Evolutionary conservation across 2,888 invertebrate species (phyloP).

Genomic region (Rhyacophila evoluta): DNA sequence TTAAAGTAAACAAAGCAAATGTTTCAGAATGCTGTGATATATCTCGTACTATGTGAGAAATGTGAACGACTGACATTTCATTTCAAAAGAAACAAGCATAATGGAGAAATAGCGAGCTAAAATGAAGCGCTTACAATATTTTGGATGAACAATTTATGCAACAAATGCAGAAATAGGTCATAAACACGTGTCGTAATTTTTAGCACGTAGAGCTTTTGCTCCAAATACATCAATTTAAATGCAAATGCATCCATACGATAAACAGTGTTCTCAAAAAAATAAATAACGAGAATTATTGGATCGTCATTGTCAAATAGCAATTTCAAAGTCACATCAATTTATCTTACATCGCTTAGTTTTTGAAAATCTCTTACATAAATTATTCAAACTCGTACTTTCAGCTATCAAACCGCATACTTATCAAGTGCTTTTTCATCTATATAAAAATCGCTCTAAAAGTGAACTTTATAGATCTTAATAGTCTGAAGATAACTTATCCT

Average conservation of each 20-base stretch:
- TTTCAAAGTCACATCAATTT: not conserved
- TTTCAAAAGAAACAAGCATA: not conserved
- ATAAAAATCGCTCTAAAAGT: no score
- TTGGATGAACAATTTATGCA: not conserved
- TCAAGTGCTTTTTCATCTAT: no score
- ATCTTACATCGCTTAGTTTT: not conserved
- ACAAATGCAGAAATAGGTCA: not conserved
- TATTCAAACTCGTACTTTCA: no score
- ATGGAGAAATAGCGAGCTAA: not conserved
- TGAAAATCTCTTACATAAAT: no score
- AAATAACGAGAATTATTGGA: not conserved
- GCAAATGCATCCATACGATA: not conserved
- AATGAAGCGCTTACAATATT: not conserved
- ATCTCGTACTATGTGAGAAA: not conserved
- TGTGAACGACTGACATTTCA: not conserved
- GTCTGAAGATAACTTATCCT: no score
- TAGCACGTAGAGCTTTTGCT: not conserved
- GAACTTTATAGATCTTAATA: no score
- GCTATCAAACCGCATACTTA: no score
- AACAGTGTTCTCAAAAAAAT: not conserved
- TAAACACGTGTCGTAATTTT: not conserved
- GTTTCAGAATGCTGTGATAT: not conserved
- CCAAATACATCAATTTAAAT: not conserved
- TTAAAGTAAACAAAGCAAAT: not conserved
- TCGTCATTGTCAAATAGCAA: not conserved